A percentile compares a stretch with the other conserved stretches of the same genome.
These are phyloP conservation scores for Coregonus ussuriensis DNA, from an alignment of 2,797 vertebrate genomes.

Conservation along the genomic window DNA sequence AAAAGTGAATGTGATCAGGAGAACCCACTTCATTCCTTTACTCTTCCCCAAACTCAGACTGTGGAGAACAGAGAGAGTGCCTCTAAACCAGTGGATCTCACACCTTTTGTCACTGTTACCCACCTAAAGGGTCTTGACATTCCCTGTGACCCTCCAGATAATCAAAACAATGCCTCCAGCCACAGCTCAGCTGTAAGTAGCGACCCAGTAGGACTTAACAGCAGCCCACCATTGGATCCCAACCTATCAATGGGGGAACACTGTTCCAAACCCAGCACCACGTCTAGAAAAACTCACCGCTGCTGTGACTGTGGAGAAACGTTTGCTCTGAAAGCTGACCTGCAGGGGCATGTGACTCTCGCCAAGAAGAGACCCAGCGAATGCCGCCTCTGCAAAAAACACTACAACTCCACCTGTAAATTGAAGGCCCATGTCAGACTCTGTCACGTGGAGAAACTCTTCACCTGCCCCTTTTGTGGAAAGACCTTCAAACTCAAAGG, in stretches of 20 bases:
- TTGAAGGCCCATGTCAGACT: background rate
- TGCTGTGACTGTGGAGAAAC: background rate
- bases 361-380: background rate
- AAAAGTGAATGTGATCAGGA: background rate
- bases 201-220: background rate
- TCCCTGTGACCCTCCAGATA: background rate
- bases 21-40: background rate
- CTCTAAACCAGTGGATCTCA: background rate
- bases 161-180: background rate
- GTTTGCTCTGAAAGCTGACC: background rate
- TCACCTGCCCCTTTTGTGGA: background rate
- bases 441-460: background rate
- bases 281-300: background rate
- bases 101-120: background rate
- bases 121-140: background rate
- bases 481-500: constrained; percentile 1
- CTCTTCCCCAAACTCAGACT: background rate
- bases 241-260: background rate
- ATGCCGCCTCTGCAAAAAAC: background rate
- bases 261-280: background rate
- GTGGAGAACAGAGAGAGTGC: background rate
- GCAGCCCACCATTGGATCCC: background rate
- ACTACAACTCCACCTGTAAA: background rate
- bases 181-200: background rate
- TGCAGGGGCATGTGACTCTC: background rate